phyloP scores from a whole-genome alignment of 2,113 vertebrate genomes.

The Corythaeola cristata region DNA sequence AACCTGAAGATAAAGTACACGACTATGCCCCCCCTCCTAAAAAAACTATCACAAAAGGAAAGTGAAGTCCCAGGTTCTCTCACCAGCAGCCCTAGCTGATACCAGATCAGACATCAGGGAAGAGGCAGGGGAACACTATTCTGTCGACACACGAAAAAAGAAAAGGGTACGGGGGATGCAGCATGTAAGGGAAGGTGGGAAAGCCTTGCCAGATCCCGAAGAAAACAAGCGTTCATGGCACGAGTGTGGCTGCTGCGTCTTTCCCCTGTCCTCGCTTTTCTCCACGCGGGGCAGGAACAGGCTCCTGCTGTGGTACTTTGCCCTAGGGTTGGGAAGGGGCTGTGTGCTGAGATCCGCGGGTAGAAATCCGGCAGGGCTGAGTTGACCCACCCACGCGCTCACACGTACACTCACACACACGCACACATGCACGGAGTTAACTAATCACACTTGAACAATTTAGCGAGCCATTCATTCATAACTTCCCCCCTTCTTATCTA shows the following conservation, averaged over 20 bases:
- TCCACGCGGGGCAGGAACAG: slow-evolving; percentile 2
- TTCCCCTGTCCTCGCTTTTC: neutral
- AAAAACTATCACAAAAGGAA: neutral
- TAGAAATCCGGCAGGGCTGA: slow-evolving; percentile 10
- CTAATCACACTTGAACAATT: slow-evolving; percentile 67
- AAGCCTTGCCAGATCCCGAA: neutral
- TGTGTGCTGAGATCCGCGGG: neutral
- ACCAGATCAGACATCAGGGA: neutral
- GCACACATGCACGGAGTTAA: neutral
- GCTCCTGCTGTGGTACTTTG: slow-evolving; percentile 2
- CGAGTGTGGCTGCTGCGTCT: neutral
- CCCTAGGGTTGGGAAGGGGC: neutral
- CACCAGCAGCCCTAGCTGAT: neutral
- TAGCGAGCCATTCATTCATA: slow-evolving; percentile 75
- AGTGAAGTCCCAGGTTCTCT: neutral
- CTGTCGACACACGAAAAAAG: neutral
- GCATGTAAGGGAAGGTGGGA: neutral
- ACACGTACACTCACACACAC: neutral
- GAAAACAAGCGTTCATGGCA: neutral
- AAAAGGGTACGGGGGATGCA: neutral
- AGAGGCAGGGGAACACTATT: neutral
- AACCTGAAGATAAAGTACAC: neutral
- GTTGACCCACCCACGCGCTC: slow-evolving; percentile 7
- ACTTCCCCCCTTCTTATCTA: slow-evolving; percentile 67
- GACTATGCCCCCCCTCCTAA: neutral